phyloP scores from a whole-genome alignment of 1,140 invertebrate species.

The Hylyphantes graminicola region DNA sequence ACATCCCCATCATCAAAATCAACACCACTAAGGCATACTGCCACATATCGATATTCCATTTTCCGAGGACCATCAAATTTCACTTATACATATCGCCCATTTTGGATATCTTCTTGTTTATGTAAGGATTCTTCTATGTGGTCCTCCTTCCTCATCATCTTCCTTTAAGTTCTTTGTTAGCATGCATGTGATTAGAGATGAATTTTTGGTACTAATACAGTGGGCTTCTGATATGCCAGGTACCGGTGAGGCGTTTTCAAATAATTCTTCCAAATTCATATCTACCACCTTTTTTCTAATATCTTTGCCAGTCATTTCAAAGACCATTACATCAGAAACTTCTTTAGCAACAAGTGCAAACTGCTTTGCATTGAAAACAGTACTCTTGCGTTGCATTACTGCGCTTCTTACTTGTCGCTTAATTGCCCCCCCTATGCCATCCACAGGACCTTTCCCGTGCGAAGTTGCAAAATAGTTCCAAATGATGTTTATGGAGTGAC shows the following conservation, averaged over 20 bases:
- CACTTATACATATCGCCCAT: too few relatives aligned
- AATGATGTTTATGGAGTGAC: not conserved
- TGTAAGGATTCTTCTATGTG: too few relatives aligned
- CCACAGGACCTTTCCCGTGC: not conserved
- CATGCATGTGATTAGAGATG: too few relatives aligned
- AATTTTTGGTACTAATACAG: not conserved
- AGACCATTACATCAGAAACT: not conserved
- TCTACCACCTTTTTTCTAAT: not conserved
- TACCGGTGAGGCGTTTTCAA: not conserved
- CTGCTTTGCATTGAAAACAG: not conserved
- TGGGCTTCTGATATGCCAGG: not conserved
- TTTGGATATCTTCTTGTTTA: too few relatives aligned
- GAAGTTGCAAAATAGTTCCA: slow-evolving; percentile 14
- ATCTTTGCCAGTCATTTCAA: not conserved
- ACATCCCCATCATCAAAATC: too few relatives aligned
- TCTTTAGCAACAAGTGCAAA: not conserved
- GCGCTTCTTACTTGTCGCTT: not conserved
- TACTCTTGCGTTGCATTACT: not conserved
- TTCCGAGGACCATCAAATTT: too few relatives aligned
- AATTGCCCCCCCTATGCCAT: not conserved
- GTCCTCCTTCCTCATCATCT: too few relatives aligned
- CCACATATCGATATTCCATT: too few relatives aligned
- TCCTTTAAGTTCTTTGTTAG: too few relatives aligned
- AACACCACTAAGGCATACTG: too few relatives aligned
- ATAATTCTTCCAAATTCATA: not conserved